These are phyloP conservation scores for Nothobranchius kuhntae DNA, from an alignment of 2,113 vertebrate genomes.

Conservation along the genomic window DNA sequence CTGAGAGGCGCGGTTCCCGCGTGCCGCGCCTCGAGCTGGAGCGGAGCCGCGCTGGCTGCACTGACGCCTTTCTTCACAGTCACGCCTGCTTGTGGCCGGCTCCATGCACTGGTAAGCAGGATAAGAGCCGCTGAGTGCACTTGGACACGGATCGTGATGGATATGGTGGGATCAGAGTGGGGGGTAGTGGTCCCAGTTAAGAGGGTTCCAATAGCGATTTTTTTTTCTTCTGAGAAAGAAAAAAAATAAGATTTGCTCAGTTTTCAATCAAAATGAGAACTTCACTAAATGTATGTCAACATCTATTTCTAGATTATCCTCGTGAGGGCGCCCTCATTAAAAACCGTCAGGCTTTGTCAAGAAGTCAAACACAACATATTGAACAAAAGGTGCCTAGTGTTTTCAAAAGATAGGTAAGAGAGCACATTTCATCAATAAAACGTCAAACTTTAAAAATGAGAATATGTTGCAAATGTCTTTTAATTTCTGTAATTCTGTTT, in stretches of 20 bases:
- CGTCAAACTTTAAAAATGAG: too few species aligned
- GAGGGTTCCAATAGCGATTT: slow-evolving; percentile 24
- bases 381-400: too few species aligned
- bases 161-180: slow-evolving; percentile 49
- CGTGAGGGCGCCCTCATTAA: slow-evolving; percentile 25
- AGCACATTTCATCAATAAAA: too few species aligned
- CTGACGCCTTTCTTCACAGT: slow-evolving; percentile 34
- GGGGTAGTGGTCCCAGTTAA: slow-evolving; percentile 19
- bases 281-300: background rate
- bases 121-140: slow-evolving; percentile 47
- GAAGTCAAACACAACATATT: too few species aligned
- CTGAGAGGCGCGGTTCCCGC: slow-evolving; percentile 33
- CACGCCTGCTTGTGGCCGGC: slow-evolving; percentile 36
- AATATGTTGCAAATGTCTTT: too few species aligned
- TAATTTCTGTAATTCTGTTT: too few species aligned
- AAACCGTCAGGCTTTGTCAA: background rate
- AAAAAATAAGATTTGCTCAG: too few species aligned
- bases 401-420: too few species aligned
- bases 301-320: slow-evolving; percentile 2
- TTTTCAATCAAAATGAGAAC: too few species aligned
- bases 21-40: slow-evolving; percentile 42
- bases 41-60: slow-evolving; percentile 34
- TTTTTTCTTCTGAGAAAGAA: background rate
- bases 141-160: slow-evolving; percentile 40
- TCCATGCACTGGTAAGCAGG: slow-evolving; percentile 59